Percentiles rank a stretch among this genome's conserved stretches.
phyloP scores from a whole-genome alignment of 1,140 invertebrate species.

The Euura saliciscinereae region DNA sequence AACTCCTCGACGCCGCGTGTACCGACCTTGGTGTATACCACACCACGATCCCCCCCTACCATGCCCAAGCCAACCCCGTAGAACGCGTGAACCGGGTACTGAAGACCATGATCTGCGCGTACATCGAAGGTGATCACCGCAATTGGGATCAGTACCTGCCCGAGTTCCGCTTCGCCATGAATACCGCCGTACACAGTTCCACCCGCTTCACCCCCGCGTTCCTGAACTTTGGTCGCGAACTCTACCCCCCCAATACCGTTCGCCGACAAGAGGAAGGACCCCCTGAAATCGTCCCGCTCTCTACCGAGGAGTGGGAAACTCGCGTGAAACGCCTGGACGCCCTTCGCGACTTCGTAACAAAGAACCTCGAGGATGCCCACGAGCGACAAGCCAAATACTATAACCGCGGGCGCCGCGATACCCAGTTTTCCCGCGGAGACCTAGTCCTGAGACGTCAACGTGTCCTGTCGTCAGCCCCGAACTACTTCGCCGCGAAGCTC shows the following conservation, averaged over 20 bases:
- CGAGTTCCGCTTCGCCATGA: slow-evolving; percentile 36
- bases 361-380: neutral
- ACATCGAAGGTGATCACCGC: slow-evolving; percentile 19
- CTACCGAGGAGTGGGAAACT: neutral
- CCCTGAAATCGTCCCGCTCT: neutral
- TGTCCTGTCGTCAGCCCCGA: too few species aligned
- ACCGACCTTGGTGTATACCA: slow-evolving; percentile 3
- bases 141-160: slow-evolving; percentile 22
- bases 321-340: slow-evolving; percentile 6
- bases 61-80: slow-evolving; percentile 30
- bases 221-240: slow-evolving; percentile 46
- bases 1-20: neutral
- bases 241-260: too few species aligned
- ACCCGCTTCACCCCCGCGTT: slow-evolving; percentile 41
- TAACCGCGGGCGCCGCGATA: neutral
- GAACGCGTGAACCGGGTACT: slow-evolving; percentile 31
- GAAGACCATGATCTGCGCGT: slow-evolving; percentile 32
- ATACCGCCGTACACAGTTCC: slow-evolving; percentile 16
- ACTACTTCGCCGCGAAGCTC: too few species aligned
- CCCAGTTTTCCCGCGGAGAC: too few species aligned
- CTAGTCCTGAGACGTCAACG: too few species aligned
- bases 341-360: neutral
- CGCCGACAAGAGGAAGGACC: neutral
- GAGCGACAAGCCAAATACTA: slow-evolving; percentile 14
- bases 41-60: slow-evolving; percentile 36